Evolutionary conservation across 2,113 vertebrate genomes (phyloP), one percentile per base, ranked within the genome.

Genomic region (Pelodiscus sinensis): DNA sequence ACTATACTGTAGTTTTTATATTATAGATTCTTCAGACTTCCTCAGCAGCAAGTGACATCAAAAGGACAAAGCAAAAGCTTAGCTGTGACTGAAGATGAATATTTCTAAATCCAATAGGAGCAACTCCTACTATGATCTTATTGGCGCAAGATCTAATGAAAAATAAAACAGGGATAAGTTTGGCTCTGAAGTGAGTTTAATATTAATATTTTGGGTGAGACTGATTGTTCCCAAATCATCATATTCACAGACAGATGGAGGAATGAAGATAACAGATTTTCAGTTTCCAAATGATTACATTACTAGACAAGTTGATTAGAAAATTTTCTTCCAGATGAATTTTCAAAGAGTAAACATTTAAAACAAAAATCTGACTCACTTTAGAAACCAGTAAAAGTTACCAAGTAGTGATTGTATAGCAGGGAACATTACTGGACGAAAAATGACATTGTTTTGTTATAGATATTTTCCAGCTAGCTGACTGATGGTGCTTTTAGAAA

Each of bases 211-310:
- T 18, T 75, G 35, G 71, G 22, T 75, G 71, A 44, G 38, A 12
- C 6, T 21, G 62, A 0, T 18, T 1, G 29, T 13, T 27, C 50
- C 35, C 3, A n/a, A 13, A 44, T 44, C 24, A 0, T 10, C 8
- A 1, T 55, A 16, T 27, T 18, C 60, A 4, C 0, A 0, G 24
- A 3, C 44, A 2, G 18, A 50, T 18, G 14, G 4, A 2, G 11
- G 27, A 44, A 56, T 11, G 21, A 44, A 58, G 71, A 22, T 75
- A 89, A 15, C 0, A 27, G 25, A 9, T 75, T 73, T 73, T 73
- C 68, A 35, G 16, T 44, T 91, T 55, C 24, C 62, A 29, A 18
- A 1, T 50, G 51, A 50, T 35, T 16, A 44, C 82, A 79, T 12
- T 1, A 2, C 9, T 8, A 1, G 44, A 0, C 16, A 54, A 73